phyloP scores from a whole-genome alignment of 2,113 vertebrate genomes.

The Malurus melanocephalus region DNA sequence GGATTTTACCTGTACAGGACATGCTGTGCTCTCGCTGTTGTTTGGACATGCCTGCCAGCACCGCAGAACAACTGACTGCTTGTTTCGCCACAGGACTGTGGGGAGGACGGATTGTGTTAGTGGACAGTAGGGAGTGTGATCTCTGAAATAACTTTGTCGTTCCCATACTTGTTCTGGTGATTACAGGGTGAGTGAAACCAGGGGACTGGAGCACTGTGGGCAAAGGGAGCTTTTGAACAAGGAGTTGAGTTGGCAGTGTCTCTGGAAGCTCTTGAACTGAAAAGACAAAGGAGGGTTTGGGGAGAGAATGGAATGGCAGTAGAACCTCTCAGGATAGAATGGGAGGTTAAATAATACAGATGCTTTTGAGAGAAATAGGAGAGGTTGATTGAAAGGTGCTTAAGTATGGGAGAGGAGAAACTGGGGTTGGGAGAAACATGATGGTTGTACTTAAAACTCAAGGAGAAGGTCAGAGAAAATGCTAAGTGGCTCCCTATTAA shows the following conservation, averaged over 20 bases:
- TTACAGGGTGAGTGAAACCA: not conserved
- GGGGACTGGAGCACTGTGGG: not conserved
- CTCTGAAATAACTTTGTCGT: fast-evolving
- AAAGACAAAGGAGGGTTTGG: not conserved
- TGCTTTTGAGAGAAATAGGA: not conserved
- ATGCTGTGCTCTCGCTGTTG: not conserved
- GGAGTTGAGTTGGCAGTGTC: not conserved
- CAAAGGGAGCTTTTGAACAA: not conserved
- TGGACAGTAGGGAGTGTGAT: fast-evolving
- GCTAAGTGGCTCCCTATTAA: not conserved
- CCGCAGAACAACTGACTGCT: fast-evolving
- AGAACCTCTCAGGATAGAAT: not conserved
- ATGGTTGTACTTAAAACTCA: not conserved
- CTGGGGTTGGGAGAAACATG: not conserved
- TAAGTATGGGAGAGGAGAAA: not conserved
- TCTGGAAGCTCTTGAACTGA: not conserved
- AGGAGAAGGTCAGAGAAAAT: not conserved
- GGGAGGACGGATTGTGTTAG: not conserved
- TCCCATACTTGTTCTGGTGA: fast-evolving
- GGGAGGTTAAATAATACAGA: not conserved
- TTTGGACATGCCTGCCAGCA: fast-evolving
- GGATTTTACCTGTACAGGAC: not conserved
- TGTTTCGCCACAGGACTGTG: not conserved
- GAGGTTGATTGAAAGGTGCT: not conserved
- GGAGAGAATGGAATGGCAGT: not conserved